Evolutionary conservation across 1,140 invertebrate genomes (phyloP).

Genomic region (Liolophura sinensis): DNA sequence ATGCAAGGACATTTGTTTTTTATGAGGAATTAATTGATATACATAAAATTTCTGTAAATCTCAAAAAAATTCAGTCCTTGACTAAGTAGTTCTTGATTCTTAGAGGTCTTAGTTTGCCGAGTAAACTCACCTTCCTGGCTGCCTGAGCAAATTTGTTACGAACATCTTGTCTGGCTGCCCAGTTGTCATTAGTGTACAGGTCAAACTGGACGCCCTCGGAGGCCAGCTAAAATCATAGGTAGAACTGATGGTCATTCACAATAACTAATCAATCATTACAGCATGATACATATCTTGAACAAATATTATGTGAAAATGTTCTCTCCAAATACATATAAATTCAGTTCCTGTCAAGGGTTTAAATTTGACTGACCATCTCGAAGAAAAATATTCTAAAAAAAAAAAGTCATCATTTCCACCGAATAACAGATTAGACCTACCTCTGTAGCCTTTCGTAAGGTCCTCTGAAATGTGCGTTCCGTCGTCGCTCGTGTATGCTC

Average conservation of each 20-base stretch:
- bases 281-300: no score
- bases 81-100: neutral
- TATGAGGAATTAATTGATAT: neutral
- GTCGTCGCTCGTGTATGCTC: conserved; percentile 35
- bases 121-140: conserved; percentile 43
- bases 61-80: neutral
- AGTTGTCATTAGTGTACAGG: conserved; percentile 51
- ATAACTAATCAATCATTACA: no score
- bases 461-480: conserved; percentile 31
- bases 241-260: conserved; percentile 3
- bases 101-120: no score
- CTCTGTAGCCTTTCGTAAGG: conserved; percentile 28
- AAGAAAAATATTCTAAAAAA: no score
- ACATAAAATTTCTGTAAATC: neutral
- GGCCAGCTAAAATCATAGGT: conserved; percentile 25
- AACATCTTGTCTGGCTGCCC: conserved; percentile 43
- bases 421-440: conserved; percentile 11
- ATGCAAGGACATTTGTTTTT: no score
- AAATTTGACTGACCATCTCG: no score
- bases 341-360: no score
- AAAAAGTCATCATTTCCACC: no score
- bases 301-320: no score
- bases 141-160: conserved; percentile 52
- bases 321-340: no score
- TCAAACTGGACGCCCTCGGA: conserved; percentile 48